These are phyloP conservation scores for Noctilio leporinus DNA, from an alignment of 2,113 vertebrate species.

Conservation along the genomic window DNA sequence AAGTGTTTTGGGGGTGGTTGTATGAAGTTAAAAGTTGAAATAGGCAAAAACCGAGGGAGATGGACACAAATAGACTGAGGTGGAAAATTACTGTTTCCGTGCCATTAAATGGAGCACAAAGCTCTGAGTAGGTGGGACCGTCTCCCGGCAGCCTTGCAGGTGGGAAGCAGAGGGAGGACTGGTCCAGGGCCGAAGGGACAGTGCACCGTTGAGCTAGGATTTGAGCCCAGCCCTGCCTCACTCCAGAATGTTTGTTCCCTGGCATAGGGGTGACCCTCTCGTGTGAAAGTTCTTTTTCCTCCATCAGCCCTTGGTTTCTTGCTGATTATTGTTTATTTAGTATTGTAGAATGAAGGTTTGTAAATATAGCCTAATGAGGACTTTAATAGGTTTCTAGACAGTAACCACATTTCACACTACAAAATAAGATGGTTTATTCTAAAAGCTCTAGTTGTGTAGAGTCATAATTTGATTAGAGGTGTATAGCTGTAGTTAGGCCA, in stretches of 20 bases:
- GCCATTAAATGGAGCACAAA: background rate
- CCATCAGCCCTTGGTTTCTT: background rate
- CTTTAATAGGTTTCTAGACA: slow-evolving; percentile 42
- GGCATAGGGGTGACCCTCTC: background rate
- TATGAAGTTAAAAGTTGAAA: slow-evolving; percentile 26
- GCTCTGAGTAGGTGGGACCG: background rate
- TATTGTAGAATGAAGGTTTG: slow-evolving; percentile 37
- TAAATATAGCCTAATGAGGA: slow-evolving; percentile 12
- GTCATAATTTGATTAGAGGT: slow-evolving; percentile 23
- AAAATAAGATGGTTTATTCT: slow-evolving; percentile 13
- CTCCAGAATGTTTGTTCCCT: background rate
- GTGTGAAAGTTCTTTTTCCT: background rate
- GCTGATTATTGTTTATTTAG: background rate
- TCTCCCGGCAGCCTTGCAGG: background rate
- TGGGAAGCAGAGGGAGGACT: background rate
- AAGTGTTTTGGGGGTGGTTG: background rate
- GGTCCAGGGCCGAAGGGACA: background rate
- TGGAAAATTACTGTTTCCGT: background rate
- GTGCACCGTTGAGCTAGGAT: background rate
- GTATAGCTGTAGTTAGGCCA: slow-evolving; percentile 22
- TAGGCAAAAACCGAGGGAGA: background rate
- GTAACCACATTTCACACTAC: background rate
- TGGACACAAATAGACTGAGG: background rate
- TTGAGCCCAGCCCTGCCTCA: background rate
- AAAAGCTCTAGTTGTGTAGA: slow-evolving; percentile 1